These are phyloP conservation scores for Cebidichthys violaceus DNA, from an alignment of 2,113 vertebrate genomes.

Conservation along the genomic window DNA sequence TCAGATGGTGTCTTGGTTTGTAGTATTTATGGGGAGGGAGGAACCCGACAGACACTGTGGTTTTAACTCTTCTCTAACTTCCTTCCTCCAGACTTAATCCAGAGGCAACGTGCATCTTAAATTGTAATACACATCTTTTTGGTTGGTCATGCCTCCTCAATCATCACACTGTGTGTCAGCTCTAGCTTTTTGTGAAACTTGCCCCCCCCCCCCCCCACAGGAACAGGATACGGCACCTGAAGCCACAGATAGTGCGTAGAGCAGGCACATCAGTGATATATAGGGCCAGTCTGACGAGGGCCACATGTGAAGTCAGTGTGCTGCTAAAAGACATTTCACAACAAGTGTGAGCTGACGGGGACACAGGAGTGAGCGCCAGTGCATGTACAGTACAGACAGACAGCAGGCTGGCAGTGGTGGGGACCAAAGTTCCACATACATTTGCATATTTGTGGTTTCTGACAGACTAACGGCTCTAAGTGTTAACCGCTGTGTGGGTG, in stretches of 20 bases:
- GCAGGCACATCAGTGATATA: constrained; percentile 70
- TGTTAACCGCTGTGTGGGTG: constrained; percentile 46
- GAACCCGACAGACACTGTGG: neutral
- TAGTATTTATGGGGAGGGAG: constrained; percentile 18
- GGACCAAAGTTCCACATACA: neutral
- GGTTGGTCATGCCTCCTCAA: neutral
- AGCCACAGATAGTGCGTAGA: constrained; percentile 73
- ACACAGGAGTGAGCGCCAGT: neutral
- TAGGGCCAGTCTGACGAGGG: constrained; percentile 50
- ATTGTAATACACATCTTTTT: constrained; percentile 5
- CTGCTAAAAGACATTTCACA: constrained; percentile 34
- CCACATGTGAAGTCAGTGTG: constrained; percentile 42
- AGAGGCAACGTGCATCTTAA: constrained; percentile 1
- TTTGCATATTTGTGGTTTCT: constrained; percentile 25
- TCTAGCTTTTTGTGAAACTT: constrained; percentile 38
- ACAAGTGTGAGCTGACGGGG: constrained; percentile 4
- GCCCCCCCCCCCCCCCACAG: constrained; percentile 47
- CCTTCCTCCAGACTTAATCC: neutral
- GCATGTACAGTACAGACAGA: neutral
- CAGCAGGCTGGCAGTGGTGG: neutral
- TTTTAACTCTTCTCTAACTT: neutral
- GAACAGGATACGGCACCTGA: constrained; percentile 82
- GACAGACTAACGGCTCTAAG: constrained; percentile 26
- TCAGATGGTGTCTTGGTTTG: constrained; percentile 28
- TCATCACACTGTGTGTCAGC: constrained; percentile 63